Evolutionary conservation across 2,797 vertebrate species (phyloP).

Genomic region (Spinus olivaceus): DNA sequence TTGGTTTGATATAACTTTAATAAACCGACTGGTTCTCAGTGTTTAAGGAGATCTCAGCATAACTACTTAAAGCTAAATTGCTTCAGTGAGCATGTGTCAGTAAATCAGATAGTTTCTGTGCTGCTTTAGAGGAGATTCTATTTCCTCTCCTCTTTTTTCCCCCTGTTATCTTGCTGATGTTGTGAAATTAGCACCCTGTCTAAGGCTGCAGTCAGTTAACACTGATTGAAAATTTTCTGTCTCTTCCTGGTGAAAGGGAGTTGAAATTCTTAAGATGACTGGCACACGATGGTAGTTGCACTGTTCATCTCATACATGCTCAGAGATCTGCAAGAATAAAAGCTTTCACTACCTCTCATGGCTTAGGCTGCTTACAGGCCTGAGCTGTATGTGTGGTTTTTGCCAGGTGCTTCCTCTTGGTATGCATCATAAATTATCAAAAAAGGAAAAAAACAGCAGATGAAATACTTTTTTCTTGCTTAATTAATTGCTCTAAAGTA

Average conservation of each 20-base stretch:
- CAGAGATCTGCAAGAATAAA: background rate
- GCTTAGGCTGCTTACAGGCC: background rate
- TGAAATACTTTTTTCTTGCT: background rate
- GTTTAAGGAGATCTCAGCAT: background rate
- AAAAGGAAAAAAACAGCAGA: background rate
- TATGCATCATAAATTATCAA: background rate
- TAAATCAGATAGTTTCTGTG: background rate
- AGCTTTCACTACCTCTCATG: background rate
- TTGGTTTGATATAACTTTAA: background rate
- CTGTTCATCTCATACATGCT: background rate
- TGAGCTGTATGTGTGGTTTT: background rate
- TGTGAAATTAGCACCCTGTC: background rate
- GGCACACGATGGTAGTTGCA: background rate
- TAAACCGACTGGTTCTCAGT: background rate
- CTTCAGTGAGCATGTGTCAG: background rate
- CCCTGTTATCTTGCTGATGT: background rate
- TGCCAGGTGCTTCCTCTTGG: slow-evolving; percentile 43
- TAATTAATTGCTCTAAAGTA: background rate
- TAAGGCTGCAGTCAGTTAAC: background rate
- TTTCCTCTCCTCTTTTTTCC: background rate
- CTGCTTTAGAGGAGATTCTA: background rate
- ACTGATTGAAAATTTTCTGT: background rate
- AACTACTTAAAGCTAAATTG: background rate
- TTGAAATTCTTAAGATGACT: background rate
- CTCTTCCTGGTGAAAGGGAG: background rate